Conservation (phyloP, 1,140 invertebrate species). For the Hylaeus anthracinus region DNA sequence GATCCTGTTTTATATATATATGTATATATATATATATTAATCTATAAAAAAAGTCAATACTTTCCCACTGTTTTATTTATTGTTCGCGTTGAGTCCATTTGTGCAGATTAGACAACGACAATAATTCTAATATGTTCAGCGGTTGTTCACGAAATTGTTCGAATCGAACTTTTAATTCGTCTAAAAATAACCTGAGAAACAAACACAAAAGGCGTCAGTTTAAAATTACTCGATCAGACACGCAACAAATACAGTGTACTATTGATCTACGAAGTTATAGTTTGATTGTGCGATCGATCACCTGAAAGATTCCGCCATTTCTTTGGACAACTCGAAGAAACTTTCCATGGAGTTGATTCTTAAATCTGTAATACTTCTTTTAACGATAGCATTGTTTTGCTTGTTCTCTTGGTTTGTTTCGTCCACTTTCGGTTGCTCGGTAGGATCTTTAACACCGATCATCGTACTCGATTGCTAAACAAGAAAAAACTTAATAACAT, state of each 20-base stretch:
- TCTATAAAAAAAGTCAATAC: constrained; percentile 20
- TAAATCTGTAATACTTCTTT: constrained; percentile 3
- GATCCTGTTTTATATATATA: not conserved
- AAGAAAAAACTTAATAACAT: constrained; percentile 5
- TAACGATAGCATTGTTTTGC: not conserved
- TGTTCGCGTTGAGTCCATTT: constrained; percentile 52
- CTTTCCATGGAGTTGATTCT: constrained; percentile 2
- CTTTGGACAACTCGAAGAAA: constrained; percentile 15
- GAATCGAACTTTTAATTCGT: constrained; percentile 15
- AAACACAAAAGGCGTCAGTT: not conserved
- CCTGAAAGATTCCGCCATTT: constrained; percentile 17
- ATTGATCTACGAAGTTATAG: not conserved
- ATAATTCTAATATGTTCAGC: constrained; percentile 39
- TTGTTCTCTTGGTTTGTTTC: not conserved
- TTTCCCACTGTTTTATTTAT: constrained; percentile 48
- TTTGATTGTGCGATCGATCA: constrained; percentile 2
- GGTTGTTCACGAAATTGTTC: constrained; percentile 77
- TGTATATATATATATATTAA: not conserved
- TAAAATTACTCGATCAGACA: not conserved
- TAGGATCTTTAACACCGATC: constrained; percentile 60
- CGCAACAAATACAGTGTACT: not conserved
- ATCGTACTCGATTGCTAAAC: constrained; percentile 70
- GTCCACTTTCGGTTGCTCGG: constrained; percentile 3
- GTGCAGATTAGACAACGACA: constrained; percentile 63
- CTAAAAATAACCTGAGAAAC: constrained; percentile 21